Evolutionary conservation across 92 coral and sea anemone species (phyloP).

Genomic region (Phenganax marumi): DNA sequence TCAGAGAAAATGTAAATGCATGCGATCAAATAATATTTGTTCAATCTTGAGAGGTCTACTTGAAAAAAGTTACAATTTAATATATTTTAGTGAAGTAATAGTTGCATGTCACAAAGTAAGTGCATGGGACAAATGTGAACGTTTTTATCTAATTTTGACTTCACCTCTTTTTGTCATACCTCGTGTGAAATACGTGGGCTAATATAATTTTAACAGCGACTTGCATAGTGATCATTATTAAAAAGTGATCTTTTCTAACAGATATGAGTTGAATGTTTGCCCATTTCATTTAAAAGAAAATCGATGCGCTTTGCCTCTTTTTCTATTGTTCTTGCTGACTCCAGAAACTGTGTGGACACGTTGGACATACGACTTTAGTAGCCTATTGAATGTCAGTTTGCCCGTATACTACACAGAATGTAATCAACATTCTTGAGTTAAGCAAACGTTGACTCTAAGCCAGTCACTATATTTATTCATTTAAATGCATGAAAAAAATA

Average conservation of each 20-base stretch:
- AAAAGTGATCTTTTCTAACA: conserved; percentile 29
- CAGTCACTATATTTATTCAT: conserved; percentile 10
- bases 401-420: conserved; percentile 33
- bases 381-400: conserved; percentile 45
- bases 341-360: conserved; percentile 35
- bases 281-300: conserved; percentile 31
- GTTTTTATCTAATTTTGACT: not conserved
- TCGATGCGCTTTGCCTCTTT: conserved; percentile 45
- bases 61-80: conserved; percentile 12
- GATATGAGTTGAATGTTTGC: conserved; percentile 30
- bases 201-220: conserved; percentile 5
- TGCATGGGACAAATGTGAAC: not conserved
- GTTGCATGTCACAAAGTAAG: not conserved
- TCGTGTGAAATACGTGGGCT: not conserved
- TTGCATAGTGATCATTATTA: conserved; percentile 2
- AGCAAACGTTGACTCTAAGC: conserved; percentile 41
- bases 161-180: not conserved
- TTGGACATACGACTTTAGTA: conserved; percentile 18
- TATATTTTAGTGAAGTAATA: not conserved
- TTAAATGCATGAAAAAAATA: conserved; percentile 4
- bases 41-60: not conserved
- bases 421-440: conserved; percentile 40
- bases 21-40: not conserved
- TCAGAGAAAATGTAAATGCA: no score
- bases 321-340: conserved; percentile 45